phyloP scores from a whole-genome alignment of 2,113 vertebrate species.

The Mormyrus iriodes region DNA sequence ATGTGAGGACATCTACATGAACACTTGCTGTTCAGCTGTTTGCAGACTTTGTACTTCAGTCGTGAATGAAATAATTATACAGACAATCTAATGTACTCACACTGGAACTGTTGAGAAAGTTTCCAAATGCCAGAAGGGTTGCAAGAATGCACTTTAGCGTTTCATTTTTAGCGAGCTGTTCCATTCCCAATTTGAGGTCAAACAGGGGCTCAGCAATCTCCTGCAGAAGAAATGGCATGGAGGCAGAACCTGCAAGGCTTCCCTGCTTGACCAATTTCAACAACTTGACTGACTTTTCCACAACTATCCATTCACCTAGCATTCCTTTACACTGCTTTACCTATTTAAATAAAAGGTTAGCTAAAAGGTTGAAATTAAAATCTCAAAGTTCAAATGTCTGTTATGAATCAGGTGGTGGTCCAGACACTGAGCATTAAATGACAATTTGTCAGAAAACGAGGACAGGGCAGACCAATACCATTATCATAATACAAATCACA shows the following conservation, averaged over 20 bases:
- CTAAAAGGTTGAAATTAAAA: too few relatives aligned
- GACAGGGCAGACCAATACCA: too few relatives aligned
- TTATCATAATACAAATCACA: too few relatives aligned
- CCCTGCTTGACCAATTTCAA: background rate
- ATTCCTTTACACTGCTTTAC: background rate
- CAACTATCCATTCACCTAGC: background rate
- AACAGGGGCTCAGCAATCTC: slow-evolving; percentile 90
- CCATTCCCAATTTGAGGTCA: slow-evolving; percentile 91
- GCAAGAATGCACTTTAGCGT: slow-evolving; percentile 87
- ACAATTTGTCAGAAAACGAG: too few relatives aligned
- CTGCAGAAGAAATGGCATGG: slow-evolving; percentile 45
- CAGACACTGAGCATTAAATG: too few relatives aligned
- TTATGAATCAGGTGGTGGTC: too few relatives aligned
- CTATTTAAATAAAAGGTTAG: background rate
- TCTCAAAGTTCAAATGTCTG: too few relatives aligned
- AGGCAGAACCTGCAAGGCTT: background rate
- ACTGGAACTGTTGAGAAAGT: slow-evolving; percentile 85
- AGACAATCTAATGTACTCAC: slow-evolving; percentile 55
- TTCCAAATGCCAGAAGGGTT: slow-evolving; percentile 83
- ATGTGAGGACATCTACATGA: background rate
- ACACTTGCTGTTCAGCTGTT: background rate
- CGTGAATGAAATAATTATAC: background rate
- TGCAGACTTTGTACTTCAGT: background rate
- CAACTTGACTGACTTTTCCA: background rate
- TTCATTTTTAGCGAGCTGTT: slow-evolving; percentile 80